These are phyloP conservation scores for Caenorhabditis sulstoni DNA, from an alignment of 2,888 invertebrate species.

Conservation along the genomic window DNA sequence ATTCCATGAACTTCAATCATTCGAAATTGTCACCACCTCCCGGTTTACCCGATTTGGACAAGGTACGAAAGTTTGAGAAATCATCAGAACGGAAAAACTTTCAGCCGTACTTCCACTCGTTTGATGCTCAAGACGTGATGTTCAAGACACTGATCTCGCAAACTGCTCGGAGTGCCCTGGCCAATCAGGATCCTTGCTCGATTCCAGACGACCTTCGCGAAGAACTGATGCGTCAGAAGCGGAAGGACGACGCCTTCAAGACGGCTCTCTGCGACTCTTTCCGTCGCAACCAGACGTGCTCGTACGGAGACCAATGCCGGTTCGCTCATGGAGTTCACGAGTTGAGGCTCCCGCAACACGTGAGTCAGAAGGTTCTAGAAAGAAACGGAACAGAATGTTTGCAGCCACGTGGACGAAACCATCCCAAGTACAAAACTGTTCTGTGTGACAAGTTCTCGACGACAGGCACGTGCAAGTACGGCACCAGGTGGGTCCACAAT, in stretches of 20 bases:
- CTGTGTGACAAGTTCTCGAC: slow-evolving; percentile 71
- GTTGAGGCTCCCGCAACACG: slow-evolving; percentile 63
- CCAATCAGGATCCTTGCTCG: slow-evolving; percentile 53
- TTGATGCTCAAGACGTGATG: slow-evolving; percentile 26
- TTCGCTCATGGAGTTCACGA: slow-evolving; percentile 70
- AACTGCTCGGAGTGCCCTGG: slow-evolving; percentile 84
- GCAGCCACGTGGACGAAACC: slow-evolving; percentile 69
- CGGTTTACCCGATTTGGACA: slow-evolving; percentile 3
- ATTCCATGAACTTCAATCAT: neutral
- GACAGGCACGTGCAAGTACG: slow-evolving; percentile 65
- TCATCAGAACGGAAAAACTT: no score
- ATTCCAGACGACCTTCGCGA: slow-evolving; percentile 68
- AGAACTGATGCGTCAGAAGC: slow-evolving; percentile 57
- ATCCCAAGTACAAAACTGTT: slow-evolving; percentile 74
- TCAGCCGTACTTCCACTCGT: neutral
- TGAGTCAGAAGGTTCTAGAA: slow-evolving; percentile 35
- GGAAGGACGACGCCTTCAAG: slow-evolving; percentile 71
- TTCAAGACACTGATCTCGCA: slow-evolving; percentile 34
- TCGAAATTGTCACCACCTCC: slow-evolving; percentile 1
- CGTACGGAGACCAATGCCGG: slow-evolving; percentile 67
- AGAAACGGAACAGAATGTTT: slow-evolving; percentile 16
- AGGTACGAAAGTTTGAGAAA: no score
- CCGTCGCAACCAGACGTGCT: slow-evolving; percentile 59
- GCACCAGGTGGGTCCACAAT: slow-evolving; percentile 39
- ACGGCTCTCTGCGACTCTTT: slow-evolving; percentile 70